Conservation (phyloP, 2,888 invertebrate genomes). For the Orchesellides sinensis region DNA sequence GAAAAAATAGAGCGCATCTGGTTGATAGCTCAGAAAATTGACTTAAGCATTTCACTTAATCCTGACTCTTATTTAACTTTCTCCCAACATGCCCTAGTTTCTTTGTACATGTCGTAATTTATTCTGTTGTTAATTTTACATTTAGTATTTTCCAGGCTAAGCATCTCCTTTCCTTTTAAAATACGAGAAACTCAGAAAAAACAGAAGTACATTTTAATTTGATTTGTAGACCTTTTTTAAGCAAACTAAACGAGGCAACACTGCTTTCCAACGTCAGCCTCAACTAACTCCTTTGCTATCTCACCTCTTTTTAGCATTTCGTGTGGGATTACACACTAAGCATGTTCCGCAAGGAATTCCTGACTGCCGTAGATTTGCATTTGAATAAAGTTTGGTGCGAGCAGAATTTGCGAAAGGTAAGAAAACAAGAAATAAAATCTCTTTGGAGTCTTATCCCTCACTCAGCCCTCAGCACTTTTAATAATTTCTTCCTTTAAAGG, state of each 20-base stretch:
- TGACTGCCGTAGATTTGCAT: slow-evolving; percentile 11
- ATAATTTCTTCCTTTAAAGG: not conserved
- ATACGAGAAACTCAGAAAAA: not conserved
- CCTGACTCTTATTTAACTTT: slow-evolving; percentile 1
- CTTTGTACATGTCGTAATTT: slow-evolving; percentile 8
- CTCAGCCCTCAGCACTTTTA: not conserved
- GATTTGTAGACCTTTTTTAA: slow-evolving; percentile 13
- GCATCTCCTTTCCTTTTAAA: not conserved
- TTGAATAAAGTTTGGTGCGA: slow-evolving; percentile 7
- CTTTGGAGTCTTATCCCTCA: no score
- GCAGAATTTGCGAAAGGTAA: not conserved
- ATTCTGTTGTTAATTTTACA: slow-evolving; percentile 26
- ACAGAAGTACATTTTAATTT: not conserved
- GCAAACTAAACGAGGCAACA: no score
- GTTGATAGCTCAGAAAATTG: not conserved
- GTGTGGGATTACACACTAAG: slow-evolving; percentile 1
- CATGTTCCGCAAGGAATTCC: not conserved
- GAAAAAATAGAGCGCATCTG: not conserved
- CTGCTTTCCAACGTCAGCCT: no score
- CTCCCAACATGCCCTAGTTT: not conserved
- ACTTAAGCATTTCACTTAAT: slow-evolving; percentile 4
- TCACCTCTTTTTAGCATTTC: slow-evolving; percentile 1
- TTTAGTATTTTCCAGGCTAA: not conserved
- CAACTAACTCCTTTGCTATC: no score
- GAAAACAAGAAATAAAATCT: not conserved